Conservation (phyloP, 1,140 invertebrate genomes). For the Brachionus sp. region DNA sequence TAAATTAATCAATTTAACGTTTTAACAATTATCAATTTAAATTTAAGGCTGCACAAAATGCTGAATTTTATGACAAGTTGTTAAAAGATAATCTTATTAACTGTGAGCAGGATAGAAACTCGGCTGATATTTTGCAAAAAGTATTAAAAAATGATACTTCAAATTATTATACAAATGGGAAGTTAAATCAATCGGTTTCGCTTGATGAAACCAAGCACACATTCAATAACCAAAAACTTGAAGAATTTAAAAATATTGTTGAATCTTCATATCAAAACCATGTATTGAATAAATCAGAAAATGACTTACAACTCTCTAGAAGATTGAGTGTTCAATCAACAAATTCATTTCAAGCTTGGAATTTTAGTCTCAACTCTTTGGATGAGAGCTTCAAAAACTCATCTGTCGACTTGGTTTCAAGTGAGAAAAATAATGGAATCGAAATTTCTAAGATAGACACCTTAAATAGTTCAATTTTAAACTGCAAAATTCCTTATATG, state of each 20-base stretch:
- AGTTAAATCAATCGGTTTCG: neutral
- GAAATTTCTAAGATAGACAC: neutral
- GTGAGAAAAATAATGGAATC: neutral
- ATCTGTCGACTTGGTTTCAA: neutral
- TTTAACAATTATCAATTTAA: neutral
- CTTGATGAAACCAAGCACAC: slow-evolving; percentile 4
- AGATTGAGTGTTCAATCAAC: neutral
- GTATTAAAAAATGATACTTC: neutral
- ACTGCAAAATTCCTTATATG: slow-evolving; percentile 27
- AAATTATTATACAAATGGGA: neutral
- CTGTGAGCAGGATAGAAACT: neutral
- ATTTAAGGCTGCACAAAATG: neutral
- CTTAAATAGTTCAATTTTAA: neutral
- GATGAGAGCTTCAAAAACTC: neutral
- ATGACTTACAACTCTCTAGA: neutral
- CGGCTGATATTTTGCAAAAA: slow-evolving; percentile 7
- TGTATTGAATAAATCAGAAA: slow-evolving; percentile 9
- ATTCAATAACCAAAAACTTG: slow-evolving; percentile 22
- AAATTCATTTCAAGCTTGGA: neutral
- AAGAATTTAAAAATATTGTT: slow-evolving; percentile 35
- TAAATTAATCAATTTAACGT: neutral
- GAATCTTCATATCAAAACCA: slow-evolving; percentile 35
- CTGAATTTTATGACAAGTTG: neutral
- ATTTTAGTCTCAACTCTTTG: neutral
- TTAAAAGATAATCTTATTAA: neutral